Evolutionary conservation across 2,797 vertebrate genomes (phyloP), one percentile per base, ranked within the genome.

Genomic region (Hippocampus kuda): DNA sequence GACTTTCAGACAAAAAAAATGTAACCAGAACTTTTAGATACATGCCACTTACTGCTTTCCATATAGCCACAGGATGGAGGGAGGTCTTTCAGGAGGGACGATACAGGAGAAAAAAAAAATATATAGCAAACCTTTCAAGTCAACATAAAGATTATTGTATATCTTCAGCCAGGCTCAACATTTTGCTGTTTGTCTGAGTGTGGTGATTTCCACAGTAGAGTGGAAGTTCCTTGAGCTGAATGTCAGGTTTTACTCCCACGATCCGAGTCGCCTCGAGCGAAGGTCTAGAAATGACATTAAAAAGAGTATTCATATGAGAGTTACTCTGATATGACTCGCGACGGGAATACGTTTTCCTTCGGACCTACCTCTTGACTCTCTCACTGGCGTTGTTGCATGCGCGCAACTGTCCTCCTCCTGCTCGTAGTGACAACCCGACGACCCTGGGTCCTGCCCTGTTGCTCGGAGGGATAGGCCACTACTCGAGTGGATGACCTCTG

Each of bases 401-500:
- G 81, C 34, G 66, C 73, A 38, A 75, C 71, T 42, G 70, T 44
- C 77, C 88, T 90, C 71, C 88, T 86, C 72, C 92, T 90, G 81
- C 77, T 86, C 72, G 75, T 81, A 53, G 79, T 69, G 72, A 71
- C 84, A 65, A 72, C 77, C 84, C 90, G 88, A 63, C 89, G 91
- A 71, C 78, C 72, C 75, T 85, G 87, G 51, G 84, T 75, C 26
- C 83, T 84, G 75, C 77, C 87, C 77, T 61, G 84, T 77, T 92
- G 90, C 2, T 88, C 90, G 0, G 90, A 91, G 24, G 94, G 86
- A 74, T 92, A 95, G 72, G 90, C 88, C 76, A 93, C 88, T 60
- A 93, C 89, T 54, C 89, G 92, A 62, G 90, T 84, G 61, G 91
- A 83, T 10, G 84, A 88, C 48, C 90, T 86, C 73, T 86, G 89